Conservation (phyloP, 2,888 invertebrate genomes). For the Nebria brevicollis region DNA sequence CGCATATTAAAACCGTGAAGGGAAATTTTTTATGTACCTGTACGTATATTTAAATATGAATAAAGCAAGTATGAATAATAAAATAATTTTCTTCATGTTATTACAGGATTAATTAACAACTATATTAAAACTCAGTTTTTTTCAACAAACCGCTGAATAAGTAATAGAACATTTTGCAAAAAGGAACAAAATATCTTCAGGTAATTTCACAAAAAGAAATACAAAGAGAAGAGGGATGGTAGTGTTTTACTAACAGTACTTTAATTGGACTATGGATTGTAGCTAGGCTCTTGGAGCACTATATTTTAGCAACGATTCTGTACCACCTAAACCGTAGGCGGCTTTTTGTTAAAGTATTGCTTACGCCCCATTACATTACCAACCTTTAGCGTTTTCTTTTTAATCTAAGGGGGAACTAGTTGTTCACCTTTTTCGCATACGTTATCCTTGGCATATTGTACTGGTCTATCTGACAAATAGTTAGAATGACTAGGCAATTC, state of each 20-base stretch:
- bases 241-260: background rate
- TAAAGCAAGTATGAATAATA: background rate
- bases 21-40: too few relatives aligned
- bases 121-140: background rate
- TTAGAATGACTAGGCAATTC: background rate
- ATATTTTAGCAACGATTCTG: background rate
- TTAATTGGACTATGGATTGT: background rate
- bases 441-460: background rate
- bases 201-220: background rate
- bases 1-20: too few relatives aligned
- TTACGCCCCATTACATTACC: slow-evolving; percentile 56
- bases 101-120: background rate
- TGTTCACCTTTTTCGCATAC: slow-evolving; percentile 7
- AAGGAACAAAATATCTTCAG: background rate
- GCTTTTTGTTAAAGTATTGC: slow-evolving; percentile 53
- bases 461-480: background rate
- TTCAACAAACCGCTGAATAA: background rate
- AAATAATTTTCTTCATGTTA: background rate
- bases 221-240: background rate
- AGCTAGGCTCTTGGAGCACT: background rate
- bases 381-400: slow-evolving; percentile 53
- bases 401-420: slow-evolving; percentile 40
- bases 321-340: background rate
- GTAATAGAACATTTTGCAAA: background rate
- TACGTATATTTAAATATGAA: too few relatives aligned